Conservation (phyloP, 2,797 vertebrate species). For the Characodon lateralis region DNA sequence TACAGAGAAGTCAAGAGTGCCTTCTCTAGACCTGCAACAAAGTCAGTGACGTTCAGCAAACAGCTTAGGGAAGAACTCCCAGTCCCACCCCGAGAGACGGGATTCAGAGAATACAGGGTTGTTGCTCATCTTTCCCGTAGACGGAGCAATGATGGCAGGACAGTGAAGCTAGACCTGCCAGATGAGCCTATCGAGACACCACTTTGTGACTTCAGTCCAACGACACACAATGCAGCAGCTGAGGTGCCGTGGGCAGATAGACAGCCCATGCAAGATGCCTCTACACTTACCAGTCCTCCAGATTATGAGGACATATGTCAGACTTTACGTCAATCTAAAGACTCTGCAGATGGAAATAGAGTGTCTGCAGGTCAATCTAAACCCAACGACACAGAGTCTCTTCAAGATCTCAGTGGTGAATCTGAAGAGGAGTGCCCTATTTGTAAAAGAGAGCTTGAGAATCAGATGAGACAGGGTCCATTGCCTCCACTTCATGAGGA, state of each 20-base stretch:
- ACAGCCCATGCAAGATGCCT: constrained; percentile 84
- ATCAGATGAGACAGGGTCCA: constrained; percentile 76
- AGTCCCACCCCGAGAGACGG: constrained; percentile 79
- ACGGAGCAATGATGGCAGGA: constrained; percentile 78
- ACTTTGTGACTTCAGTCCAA: constrained; percentile 77
- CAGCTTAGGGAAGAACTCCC: constrained; percentile 83
- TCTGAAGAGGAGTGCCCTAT: constrained; percentile 80
- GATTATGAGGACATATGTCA: constrained; percentile 86
- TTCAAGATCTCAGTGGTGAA: constrained; percentile 64
- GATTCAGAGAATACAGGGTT: constrained; percentile 84
- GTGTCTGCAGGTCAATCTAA: constrained; percentile 65
- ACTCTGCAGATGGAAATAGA: constrained; percentile 71
- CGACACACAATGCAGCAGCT: constrained; percentile 66
- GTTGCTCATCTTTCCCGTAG: constrained; percentile 79
- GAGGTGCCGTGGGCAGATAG: constrained; percentile 81
- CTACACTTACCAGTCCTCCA: constrained; percentile 83
- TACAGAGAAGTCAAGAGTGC: constrained; percentile 85
- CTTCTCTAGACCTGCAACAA: constrained; percentile 84
- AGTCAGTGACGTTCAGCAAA: constrained; percentile 85
- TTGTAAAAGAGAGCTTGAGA: constrained; percentile 77
- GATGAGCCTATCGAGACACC: constrained; percentile 77
- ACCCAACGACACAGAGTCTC: constrained; percentile 62
- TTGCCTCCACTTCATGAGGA: constrained; percentile 80
- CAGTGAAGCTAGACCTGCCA: constrained; percentile 79
- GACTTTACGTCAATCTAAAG: constrained; percentile 79